A percentile compares a stretch with the other conserved stretches of the same genome.
phyloP scores from a whole-genome alignment of 2,888 invertebrate genomes.

The Nymphalis polychloros region DNA sequence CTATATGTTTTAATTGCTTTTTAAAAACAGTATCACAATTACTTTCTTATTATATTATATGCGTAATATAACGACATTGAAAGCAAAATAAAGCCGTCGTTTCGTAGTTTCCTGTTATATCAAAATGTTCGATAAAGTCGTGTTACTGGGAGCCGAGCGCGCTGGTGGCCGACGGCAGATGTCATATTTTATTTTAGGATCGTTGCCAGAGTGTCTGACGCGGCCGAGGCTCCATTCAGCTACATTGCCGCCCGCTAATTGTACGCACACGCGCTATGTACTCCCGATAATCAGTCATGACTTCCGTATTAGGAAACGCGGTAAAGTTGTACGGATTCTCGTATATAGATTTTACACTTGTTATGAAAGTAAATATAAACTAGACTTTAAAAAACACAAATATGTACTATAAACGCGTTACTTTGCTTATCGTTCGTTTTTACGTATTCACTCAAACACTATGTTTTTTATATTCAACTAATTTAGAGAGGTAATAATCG shows the following conservation, averaged over 20 bases:
- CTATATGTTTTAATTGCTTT: too few relatives aligned
- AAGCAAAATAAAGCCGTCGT: too few relatives aligned
- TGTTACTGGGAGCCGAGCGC: too few relatives aligned
- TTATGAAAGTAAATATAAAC: neutral
- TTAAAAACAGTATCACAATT: too few relatives aligned
- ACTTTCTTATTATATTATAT: too few relatives aligned
- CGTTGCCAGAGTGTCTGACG: slow-evolving; percentile 32
- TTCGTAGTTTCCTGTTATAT: too few relatives aligned
- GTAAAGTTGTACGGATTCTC: neutral
- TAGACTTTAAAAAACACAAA: neutral
- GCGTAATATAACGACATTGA: too few relatives aligned
- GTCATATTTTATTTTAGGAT: slow-evolving; percentile 38
- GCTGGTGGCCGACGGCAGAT: slow-evolving; percentile 18
- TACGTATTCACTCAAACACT: too few relatives aligned
- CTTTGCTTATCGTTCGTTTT: too few relatives aligned
- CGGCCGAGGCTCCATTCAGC: slow-evolving; percentile 5
- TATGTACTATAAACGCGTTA: neutral
- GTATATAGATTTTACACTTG: neutral
- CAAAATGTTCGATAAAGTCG: too few relatives aligned
- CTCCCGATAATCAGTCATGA: slow-evolving; percentile 7
- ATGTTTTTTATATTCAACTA: too few relatives aligned
- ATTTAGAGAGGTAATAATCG: too few relatives aligned
- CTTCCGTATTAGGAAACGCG: slow-evolving; percentile 13
- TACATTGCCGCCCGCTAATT: slow-evolving; percentile 19
- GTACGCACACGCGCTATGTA: neutral